Conservation (phyloP, 2,888 invertebrate species). For the Heteropelma amictum region DNA sequence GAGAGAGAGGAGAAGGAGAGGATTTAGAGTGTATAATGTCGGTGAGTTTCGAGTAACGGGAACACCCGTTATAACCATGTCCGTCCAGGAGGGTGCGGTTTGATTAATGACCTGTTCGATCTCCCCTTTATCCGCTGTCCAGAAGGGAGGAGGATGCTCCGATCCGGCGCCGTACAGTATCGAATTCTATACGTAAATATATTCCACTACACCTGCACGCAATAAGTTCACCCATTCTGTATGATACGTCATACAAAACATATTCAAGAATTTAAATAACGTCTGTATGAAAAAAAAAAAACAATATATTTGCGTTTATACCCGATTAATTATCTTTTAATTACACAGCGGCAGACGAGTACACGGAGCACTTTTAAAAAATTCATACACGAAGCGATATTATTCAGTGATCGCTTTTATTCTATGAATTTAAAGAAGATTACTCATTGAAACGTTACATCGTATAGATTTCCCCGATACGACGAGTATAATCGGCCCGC, state of each 20-base stretch:
- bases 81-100: slow-evolving; percentile 76
- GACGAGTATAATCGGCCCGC: no score
- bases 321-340: no score
- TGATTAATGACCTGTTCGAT: slow-evolving; percentile 78
- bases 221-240: slow-evolving; percentile 33
- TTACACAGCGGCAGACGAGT: no score
- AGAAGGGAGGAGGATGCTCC: slow-evolving; percentile 64
- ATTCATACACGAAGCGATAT: no score
- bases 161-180: slow-evolving; percentile 68
- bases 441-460: no score
- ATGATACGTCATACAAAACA: neutral
- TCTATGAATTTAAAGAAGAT: no score
- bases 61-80: slow-evolving; percentile 69
- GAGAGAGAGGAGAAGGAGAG: slow-evolving; percentile 16
- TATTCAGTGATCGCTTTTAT: no score
- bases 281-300: neutral
- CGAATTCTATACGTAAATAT: slow-evolving; percentile 74
- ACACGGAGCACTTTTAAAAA: no score
- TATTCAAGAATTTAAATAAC: slow-evolving; percentile 21
- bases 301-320: neutral
- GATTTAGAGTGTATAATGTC: slow-evolving; percentile 39
- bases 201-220: slow-evolving; percentile 54
- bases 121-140: slow-evolving; percentile 64
- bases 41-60: slow-evolving; percentile 30
- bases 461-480: no score